A percentile compares a stretch with the other conserved stretches of the same genome.
Conservation (phyloP, 2,888 invertebrate species). For the Malachius bipustulatus region DNA sequence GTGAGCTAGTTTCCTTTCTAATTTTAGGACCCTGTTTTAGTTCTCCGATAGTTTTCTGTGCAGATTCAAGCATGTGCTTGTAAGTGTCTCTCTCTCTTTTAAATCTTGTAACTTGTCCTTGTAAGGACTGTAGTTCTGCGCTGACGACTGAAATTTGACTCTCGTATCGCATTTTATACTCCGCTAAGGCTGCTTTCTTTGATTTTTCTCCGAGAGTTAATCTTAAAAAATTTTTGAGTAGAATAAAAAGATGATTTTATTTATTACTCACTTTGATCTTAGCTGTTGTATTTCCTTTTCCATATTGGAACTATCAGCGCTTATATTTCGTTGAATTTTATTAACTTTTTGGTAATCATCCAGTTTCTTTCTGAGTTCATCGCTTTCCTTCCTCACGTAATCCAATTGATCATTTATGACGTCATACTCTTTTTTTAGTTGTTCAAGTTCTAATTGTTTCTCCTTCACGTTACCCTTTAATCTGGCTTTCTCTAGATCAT, state of each 20-base stretch:
- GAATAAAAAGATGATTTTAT: background rate
- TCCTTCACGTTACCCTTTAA: conserved; percentile 61
- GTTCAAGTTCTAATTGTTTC: conserved; percentile 59
- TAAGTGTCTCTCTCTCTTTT: conserved; percentile 81
- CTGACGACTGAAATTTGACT: conserved; percentile 69
- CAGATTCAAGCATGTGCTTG: conserved; percentile 79
- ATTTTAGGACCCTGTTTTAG: conserved; percentile 49
- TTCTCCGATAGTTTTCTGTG: conserved; percentile 72
- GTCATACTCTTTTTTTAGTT: conserved; percentile 54
- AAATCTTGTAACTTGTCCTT: conserved; percentile 67
- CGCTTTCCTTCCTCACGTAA: conserved; percentile 61
- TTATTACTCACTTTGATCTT: conserved; percentile 42
- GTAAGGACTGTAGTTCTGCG: conserved; percentile 71
- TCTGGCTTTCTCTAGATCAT: conserved; percentile 50
- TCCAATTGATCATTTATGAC: conserved; percentile 60
- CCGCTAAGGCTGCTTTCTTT: conserved; percentile 65
- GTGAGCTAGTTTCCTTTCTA: conserved; percentile 45
- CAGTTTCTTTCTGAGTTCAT: conserved; percentile 65
- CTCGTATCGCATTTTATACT: conserved; percentile 75
- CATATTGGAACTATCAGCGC: conserved; percentile 60
- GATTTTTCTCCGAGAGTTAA: conserved; percentile 53
- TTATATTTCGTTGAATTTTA: conserved; percentile 67
- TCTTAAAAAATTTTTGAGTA: conserved; percentile 20
- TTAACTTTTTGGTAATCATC: conserved; percentile 78
- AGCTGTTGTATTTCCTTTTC: conserved; percentile 65